A percentile compares a stretch with the other conserved stretches of the same genome.
These are phyloP conservation scores for Ommatoiulus sabulosus DNA, from an alignment of 2,888 invertebrate species.

Conservation along the genomic window DNA sequence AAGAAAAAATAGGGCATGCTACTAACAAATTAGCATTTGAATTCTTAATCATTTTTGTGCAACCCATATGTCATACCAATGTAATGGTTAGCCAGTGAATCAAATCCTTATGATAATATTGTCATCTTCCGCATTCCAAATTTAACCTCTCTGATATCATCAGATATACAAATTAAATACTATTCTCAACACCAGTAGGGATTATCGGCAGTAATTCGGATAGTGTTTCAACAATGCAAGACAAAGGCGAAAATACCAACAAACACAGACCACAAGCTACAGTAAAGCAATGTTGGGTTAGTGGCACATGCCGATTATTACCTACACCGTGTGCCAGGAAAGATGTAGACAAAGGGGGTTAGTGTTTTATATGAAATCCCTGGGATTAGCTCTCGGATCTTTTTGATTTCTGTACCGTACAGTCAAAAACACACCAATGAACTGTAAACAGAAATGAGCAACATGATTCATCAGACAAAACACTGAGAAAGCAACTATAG, in stretches of 20 bases:
- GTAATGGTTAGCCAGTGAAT: background rate
- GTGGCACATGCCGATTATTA: conserved; percentile 51
- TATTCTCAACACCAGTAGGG: background rate
- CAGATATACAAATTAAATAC: background rate
- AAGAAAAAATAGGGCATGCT: background rate
- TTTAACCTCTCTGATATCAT: background rate
- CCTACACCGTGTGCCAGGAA: conserved; percentile 58
- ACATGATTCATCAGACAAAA: conserved; percentile 42
- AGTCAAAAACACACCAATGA: conserved; percentile 96
- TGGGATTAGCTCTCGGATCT: conserved; percentile 96
- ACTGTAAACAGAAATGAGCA: conserved; percentile 74
- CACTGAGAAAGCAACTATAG: conserved; percentile 2
- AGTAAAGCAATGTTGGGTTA: conserved; percentile 38
- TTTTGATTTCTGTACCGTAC: conserved; percentile 98
- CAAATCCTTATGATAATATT: background rate
- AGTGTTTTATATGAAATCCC: conserved; percentile 88
- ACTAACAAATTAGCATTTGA: background rate
- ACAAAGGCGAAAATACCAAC: background rate
- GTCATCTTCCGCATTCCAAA: background rate
- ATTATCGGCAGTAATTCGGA: background rate
- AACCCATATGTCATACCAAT: background rate
- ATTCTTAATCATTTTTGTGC: background rate
- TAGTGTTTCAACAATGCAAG: conserved; percentile 55
- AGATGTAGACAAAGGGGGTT: conserved; percentile 56
- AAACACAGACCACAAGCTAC: conserved; percentile 10